These are phyloP conservation scores for Patella depressa DNA, from an alignment of 2,888 invertebrate species.

Conservation along the genomic window DNA sequence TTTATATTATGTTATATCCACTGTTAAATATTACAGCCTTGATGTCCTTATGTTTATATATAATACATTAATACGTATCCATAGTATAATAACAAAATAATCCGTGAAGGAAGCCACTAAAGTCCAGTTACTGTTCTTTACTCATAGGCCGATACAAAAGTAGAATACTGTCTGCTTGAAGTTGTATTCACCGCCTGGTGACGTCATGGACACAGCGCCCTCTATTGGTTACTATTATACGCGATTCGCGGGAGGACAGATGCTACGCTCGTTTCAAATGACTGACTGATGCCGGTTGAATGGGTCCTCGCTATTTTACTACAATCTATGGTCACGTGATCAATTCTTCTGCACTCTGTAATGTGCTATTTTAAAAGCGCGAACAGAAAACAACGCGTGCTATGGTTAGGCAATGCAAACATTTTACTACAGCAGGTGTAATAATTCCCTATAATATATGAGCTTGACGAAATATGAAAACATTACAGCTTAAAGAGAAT, in stretches of 20 bases:
- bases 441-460: not conserved
- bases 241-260: not conserved
- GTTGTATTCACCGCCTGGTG: not conserved
- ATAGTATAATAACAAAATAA: slow-evolving; percentile 1
- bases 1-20: slow-evolving; percentile 8
- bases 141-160: not conserved
- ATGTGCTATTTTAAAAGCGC: not conserved
- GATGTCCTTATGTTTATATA: not conserved
- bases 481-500: not conserved
- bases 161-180: not conserved
- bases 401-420: not conserved
- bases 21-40: not conserved
- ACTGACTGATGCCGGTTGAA: slow-evolving; percentile 6
- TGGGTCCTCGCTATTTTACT: not conserved
- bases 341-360: not conserved
- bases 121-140: not conserved
- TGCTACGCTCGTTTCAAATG: not conserved
- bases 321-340: not conserved
- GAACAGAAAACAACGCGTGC: not conserved
- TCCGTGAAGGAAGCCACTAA: not conserved
- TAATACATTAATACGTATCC: slow-evolving; percentile 2
- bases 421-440: not conserved
- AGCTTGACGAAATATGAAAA: no score
- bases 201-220: not conserved
- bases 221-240: not conserved